Evolutionary conservation across 2,113 vertebrate genomes (phyloP).

Genomic region (Lichenostomus cassidix): DNA sequence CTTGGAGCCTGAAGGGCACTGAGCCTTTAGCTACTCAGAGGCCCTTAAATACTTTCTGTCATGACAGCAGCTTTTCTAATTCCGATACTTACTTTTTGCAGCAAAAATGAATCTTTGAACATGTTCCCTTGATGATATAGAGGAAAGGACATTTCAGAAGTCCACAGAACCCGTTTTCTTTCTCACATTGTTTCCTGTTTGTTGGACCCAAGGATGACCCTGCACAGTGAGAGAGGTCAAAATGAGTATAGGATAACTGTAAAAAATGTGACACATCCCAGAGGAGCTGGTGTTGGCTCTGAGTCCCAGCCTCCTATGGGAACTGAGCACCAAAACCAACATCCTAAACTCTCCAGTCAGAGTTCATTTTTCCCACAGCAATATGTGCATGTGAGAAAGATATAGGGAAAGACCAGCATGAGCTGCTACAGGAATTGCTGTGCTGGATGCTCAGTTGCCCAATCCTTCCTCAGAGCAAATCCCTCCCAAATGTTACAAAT

Average conservation of each 20-base stretch:
- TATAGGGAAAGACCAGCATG: too few species aligned
- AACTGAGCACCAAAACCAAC: too few species aligned
- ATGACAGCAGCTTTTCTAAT: background rate
- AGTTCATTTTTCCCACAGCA: background rate
- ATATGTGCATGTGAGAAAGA: too few species aligned
- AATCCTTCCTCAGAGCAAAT: background rate
- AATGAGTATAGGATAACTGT: background rate
- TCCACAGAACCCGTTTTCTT: rapidly evolving
- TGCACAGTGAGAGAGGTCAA: background rate
- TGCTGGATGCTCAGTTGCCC: background rate
- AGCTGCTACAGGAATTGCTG: background rate
- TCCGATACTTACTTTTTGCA: background rate
- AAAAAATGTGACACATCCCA: too few species aligned
- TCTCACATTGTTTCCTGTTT: rapidly evolving
- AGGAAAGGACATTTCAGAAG: too few species aligned
- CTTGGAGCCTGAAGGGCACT: rapidly evolving
- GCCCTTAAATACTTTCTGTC: background rate
- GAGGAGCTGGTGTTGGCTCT: background rate
- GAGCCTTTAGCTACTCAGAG: rapidly evolving
- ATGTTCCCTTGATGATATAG: rapidly evolving
- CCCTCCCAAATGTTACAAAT: background rate
- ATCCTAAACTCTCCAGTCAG: background rate
- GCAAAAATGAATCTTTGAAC: background rate
- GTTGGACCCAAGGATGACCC: background rate
- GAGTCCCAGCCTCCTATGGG: background rate